phyloP scores from a whole-genome alignment of 2,797 vertebrate genomes.

The Moxostoma hubbsi region DNA sequence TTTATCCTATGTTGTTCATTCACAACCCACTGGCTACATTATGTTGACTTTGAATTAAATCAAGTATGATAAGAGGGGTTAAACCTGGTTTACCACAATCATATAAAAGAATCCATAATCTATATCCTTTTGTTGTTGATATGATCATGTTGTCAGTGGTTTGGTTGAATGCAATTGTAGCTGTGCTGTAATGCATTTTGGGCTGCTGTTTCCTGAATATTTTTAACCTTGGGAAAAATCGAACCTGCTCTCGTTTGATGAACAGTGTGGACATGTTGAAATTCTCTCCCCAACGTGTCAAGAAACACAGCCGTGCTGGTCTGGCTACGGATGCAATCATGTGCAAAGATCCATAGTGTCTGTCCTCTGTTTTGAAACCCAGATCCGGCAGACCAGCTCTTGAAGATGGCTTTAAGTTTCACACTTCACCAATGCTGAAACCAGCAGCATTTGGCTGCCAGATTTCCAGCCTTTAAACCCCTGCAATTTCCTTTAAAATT shows the following conservation, averaged over 20 bases:
- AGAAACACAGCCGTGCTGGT: slow-evolving; percentile 78
- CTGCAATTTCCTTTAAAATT: slow-evolving; percentile 48
- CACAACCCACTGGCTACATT: too few species aligned
- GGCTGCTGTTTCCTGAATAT: slow-evolving; percentile 1
- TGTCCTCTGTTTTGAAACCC: not conserved
- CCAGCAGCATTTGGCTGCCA: slow-evolving; percentile 80
- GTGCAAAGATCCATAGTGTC: slow-evolving; percentile 62
- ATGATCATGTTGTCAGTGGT: not conserved
- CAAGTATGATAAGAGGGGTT: too few species aligned
- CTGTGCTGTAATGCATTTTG: not conserved
- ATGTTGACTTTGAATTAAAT: too few species aligned
- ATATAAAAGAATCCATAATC: too few species aligned
- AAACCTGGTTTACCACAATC: too few species aligned
- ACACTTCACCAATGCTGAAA: slow-evolving; percentile 59
- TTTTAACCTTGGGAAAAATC: slow-evolving; percentile 76
- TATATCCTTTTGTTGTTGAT: not conserved
- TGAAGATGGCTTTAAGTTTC: slow-evolving; percentile 57
- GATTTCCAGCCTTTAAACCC: slow-evolving; percentile 56
- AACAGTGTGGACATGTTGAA: slow-evolving; percentile 72
- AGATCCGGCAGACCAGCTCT: not conserved
- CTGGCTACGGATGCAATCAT: slow-evolving; percentile 66
- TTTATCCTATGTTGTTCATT: too few species aligned
- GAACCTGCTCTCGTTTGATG: slow-evolving; percentile 71
- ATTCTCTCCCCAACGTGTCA: slow-evolving; percentile 78
- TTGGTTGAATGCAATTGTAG: not conserved